Conservation (phyloP, 2,888 invertebrate genomes). For the Plemyria rubiginata region DNA sequence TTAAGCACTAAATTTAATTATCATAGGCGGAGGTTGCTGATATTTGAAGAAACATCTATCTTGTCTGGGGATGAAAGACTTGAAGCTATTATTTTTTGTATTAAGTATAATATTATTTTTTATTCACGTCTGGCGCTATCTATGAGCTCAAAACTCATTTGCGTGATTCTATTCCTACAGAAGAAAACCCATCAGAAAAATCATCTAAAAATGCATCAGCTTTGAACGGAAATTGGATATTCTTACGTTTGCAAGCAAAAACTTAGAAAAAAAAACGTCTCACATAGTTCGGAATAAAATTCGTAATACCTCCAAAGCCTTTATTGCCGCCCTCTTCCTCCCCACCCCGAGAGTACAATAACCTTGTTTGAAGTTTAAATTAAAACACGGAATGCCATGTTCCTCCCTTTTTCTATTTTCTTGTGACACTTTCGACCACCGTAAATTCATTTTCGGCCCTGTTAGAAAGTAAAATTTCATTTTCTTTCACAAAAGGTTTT, state of each 20-base stretch:
- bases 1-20: too few relatives aligned
- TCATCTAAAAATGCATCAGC: too few relatives aligned
- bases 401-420: constrained; percentile 38
- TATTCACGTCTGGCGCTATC: too few relatives aligned
- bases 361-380: constrained; percentile 45
- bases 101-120: too few relatives aligned
- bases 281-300: constrained; percentile 35
- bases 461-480: constrained; percentile 34
- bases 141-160: too few relatives aligned
- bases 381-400: constrained; percentile 42
- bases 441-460: constrained; percentile 36
- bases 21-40: too few relatives aligned
- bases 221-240: too few relatives aligned
- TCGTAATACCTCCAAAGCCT: constrained; percentile 35
- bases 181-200: too few relatives aligned
- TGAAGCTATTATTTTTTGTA: too few relatives aligned
- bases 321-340: constrained; percentile 17
- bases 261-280: constrained; percentile 24
- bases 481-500: constrained; percentile 32
- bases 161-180: too few relatives aligned
- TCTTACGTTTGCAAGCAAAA: background rate
- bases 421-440: constrained; percentile 34
- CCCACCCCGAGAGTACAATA: constrained; percentile 38
- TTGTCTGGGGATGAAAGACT: too few relatives aligned
- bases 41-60: too few relatives aligned